Percentiles rank a stretch among this genome's conserved stretches.
Conservation (phyloP, 1,140 invertebrate species). For the Cydia strobilella region DNA sequence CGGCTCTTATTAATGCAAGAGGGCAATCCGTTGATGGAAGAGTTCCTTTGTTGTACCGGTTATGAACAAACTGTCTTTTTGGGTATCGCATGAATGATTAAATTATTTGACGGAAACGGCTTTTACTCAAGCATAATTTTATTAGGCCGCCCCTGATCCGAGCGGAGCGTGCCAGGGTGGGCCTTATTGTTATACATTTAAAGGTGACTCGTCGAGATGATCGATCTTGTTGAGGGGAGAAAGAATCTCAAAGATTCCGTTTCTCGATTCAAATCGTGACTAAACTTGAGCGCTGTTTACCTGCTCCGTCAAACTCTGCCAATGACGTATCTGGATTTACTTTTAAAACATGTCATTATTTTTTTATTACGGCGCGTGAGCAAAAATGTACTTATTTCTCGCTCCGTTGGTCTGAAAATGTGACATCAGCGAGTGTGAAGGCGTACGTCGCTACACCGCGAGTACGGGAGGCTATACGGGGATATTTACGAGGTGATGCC, state of each 20-base stretch:
- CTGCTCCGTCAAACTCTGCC: conserved; percentile 47
- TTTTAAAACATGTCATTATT: conserved; percentile 76
- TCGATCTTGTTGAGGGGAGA: neutral
- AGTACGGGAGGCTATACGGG: conserved; percentile 46
- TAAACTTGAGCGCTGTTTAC: conserved; percentile 30
- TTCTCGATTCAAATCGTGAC: conserved; percentile 17
- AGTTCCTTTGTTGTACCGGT: conserved; percentile 30
- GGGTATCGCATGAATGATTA: conserved; percentile 29
- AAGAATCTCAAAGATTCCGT: conserved; percentile 25
- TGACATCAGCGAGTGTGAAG: conserved; percentile 73
- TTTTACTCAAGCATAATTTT: conserved; percentile 32
- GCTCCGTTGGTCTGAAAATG: conserved; percentile 77
- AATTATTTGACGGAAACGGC: conserved; percentile 31
- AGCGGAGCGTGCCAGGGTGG: neutral
- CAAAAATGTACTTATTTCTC: conserved; percentile 79
- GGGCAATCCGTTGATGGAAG: conserved; percentile 31
- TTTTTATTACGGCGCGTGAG: conserved; percentile 71
- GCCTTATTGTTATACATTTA: conserved; percentile 9
- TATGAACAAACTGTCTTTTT: conserved; percentile 26
- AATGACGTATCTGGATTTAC: conserved; percentile 60
- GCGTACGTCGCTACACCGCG: conserved; percentile 49
- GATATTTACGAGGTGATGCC: conserved; percentile 70
- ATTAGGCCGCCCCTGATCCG: conserved; percentile 27
- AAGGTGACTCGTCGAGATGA: conserved; percentile 19
- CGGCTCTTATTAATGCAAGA: conserved; percentile 31